Conservation (phyloP, 2,113 vertebrate species). For the Benitochromis conjunctus region DNA sequence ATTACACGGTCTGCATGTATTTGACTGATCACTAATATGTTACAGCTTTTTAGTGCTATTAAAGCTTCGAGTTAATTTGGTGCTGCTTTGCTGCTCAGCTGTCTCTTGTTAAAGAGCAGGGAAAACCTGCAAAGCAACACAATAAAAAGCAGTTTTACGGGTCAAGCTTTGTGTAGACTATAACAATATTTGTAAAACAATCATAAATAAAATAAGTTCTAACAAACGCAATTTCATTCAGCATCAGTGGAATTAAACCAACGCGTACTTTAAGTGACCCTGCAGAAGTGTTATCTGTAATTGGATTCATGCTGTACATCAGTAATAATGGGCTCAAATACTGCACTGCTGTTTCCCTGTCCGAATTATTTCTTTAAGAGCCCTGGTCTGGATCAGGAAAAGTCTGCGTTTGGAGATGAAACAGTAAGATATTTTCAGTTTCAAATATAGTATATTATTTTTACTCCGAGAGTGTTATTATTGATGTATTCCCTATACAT, state of each 20-base stretch:
- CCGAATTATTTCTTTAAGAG: constrained; percentile 73
- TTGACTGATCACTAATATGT: background rate
- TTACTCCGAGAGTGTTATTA: background rate
- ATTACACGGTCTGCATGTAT: background rate
- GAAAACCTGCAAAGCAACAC: background rate
- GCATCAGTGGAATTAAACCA: background rate
- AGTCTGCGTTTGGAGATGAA: constrained; percentile 66
- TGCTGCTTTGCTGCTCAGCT: background rate
- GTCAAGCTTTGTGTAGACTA: background rate
- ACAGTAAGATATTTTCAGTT: constrained; percentile 73
- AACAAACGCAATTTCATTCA: background rate
- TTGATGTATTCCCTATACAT: background rate
- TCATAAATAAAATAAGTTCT: background rate
- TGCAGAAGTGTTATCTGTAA: background rate
- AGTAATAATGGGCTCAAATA: constrained; percentile 38
- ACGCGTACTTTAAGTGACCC: background rate
- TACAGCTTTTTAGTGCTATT: background rate
- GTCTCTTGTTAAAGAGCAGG: background rate
- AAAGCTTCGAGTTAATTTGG: background rate
- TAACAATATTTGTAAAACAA: background rate
- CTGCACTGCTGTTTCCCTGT: constrained; percentile 58
- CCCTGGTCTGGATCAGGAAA: constrained; percentile 70
- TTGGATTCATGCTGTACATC: background rate
- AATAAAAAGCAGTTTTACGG: background rate
- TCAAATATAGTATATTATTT: background rate